Base-by-base conservation (phyloP, 2,888 invertebrate genomes). In the Ochropleura plecta region DNA sequence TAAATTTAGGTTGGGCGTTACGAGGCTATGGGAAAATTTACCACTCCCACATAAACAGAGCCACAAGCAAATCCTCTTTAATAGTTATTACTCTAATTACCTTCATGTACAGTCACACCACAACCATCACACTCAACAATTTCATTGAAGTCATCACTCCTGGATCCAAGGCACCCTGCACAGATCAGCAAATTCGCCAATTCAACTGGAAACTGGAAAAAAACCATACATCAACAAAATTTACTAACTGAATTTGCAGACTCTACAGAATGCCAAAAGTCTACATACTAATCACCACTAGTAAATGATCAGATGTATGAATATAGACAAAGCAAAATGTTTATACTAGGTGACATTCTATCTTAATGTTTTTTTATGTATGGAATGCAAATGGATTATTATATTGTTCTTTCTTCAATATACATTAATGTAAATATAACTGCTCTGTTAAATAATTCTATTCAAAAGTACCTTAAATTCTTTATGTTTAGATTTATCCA, bases 51-150 rank as follows among this genome's bases (percentile, higher is more conserved):
- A 51, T 51, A 9, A 9, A 9, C n/a, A n/a, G n/a, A 16, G n/a
- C 51, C 3, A 3, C n/a, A 20, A 6, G 1, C 12, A n/a, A 20
- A 10, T 10, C 10, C 53, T 53, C 20, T 53, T 53, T 10, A 9
- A 53, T 53, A 20, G 10, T 20, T 10, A 53, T 55, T 57, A 30
- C 0, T 3, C 12, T 1, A 8, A n/a, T 62, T 79, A 98, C 98
- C 99, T 97, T 99, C 99, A 95, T 99, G 99, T 6, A 99, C 99
- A 60, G 99, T 98, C 8, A 99, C 98, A 5, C 99, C 99, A 95
- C 99, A 99, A 42, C 98, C 98, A 96, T 99, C 99, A 95, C 99
- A 99, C 94, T 99, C 99, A 0, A 99, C 98, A 87, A 99, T 99
- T 95, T 99, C 99, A 96, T 99, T 99, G 73, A 98, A 97, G 88